Percentiles rank a stretch among this genome's conserved stretches.
These are phyloP conservation scores for Archilochus colubris DNA, from an alignment of 2,113 vertebrate genomes.

Conservation along the genomic window DNA sequence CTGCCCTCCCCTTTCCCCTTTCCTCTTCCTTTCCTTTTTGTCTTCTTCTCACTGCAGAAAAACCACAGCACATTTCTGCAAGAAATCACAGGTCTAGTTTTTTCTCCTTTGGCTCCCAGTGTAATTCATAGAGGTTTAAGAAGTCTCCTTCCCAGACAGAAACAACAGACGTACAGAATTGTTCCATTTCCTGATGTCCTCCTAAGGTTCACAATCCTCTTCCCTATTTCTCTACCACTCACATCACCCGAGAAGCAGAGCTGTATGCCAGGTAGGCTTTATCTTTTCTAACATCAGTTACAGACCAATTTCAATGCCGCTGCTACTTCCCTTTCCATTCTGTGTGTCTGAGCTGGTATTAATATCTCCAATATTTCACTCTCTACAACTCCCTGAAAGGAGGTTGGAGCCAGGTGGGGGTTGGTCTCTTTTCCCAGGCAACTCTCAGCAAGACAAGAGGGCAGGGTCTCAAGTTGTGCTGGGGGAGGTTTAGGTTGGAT, in stretches of 20 bases:
- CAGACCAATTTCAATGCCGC: not conserved
- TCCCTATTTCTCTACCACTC: not conserved
- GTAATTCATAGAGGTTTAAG: slow-evolving; percentile 34
- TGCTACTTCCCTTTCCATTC: slow-evolving; percentile 8
- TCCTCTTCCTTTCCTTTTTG: not conserved
- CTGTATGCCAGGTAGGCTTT: not conserved
- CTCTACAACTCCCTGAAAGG: too few species aligned
- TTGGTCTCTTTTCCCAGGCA: too few species aligned
- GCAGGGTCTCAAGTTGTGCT: too few species aligned
- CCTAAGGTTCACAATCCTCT: not conserved
- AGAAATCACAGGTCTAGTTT: not conserved
- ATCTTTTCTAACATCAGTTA: slow-evolving; percentile 22
- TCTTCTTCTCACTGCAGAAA: not conserved
- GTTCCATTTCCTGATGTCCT: not conserved
- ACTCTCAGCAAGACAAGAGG: too few species aligned
- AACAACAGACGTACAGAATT: not conserved
- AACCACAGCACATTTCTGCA: not conserved
- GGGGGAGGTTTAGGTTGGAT: too few species aligned
- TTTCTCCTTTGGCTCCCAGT: not conserved
- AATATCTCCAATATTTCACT: not conserved
- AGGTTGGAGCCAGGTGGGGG: too few species aligned
- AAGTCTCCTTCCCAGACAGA: not conserved
- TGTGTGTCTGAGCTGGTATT: slow-evolving; percentile 39
- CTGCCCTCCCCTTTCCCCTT: not conserved
- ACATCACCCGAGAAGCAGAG: slow-evolving; percentile 8